Evolutionary conservation across 2,888 invertebrate species (phyloP).

Genomic region (Standfussiana lucernea): DNA sequence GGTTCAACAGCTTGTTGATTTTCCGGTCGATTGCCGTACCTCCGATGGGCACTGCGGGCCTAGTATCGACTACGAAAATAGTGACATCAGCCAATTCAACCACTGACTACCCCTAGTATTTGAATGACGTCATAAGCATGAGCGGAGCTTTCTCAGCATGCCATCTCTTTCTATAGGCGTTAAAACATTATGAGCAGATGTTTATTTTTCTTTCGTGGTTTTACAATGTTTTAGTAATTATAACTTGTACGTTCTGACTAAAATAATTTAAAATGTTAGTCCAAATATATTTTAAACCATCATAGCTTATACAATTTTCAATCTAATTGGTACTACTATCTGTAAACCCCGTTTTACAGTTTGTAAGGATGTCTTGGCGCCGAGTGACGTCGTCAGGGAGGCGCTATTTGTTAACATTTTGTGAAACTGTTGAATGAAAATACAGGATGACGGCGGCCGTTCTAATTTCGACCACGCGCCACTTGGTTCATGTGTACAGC

Average conservation of each 20-base stretch:
- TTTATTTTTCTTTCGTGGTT: not conserved
- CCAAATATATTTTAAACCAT: not conserved
- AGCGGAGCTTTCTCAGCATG: not conserved
- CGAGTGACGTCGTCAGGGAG: not conserved
- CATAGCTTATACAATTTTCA: not conserved
- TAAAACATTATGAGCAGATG: not conserved
- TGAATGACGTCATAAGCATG: not conserved
- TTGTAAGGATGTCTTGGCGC: not conserved
- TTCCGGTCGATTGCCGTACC: not conserved
- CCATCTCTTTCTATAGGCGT: conserved; percentile 1
- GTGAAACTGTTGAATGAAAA: no score
- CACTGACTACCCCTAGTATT: not conserved
- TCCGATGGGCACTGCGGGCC: not conserved
- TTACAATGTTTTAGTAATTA: not conserved
- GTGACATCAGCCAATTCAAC: not conserved
- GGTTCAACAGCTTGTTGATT: not conserved
- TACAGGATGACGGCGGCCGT: no score
- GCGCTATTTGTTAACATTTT: no score
- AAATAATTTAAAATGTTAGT: not conserved
- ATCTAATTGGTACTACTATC: no score
- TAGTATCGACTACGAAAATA: not conserved
- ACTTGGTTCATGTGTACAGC: no score
- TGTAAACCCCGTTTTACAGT: not conserved
- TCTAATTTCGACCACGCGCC: no score
- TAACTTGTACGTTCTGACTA: not conserved